Conservation (phyloP, 2,113 vertebrate genomes). For the Centropus unirufus region DNA sequence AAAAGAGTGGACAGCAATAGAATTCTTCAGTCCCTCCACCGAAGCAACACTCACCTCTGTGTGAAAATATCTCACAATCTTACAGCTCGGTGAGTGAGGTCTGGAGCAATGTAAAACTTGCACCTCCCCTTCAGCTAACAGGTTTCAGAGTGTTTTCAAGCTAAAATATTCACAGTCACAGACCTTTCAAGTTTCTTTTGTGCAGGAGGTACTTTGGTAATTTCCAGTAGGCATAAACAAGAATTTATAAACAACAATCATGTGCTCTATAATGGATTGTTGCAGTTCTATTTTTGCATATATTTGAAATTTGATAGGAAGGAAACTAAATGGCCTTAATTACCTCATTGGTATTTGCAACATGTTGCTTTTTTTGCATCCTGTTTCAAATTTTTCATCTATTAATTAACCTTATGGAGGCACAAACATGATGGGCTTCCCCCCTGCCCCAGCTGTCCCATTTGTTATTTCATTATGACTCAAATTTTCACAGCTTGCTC, state of each 20-base stretch:
- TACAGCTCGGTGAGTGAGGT: background rate
- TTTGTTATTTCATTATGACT: background rate
- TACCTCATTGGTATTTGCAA: background rate
- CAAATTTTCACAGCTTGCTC: background rate
- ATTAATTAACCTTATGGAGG: background rate
- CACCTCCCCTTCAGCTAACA: background rate
- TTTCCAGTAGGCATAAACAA: background rate
- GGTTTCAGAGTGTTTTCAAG: background rate
- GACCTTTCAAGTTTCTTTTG: background rate
- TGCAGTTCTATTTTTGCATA: background rate
- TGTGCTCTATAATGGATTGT: background rate
- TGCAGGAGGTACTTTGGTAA: background rate
- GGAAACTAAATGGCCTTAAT: background rate
- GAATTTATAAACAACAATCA: background rate
- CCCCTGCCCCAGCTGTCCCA: background rate
- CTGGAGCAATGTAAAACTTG: background rate
- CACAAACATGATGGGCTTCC: background rate
- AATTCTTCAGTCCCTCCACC: background rate
- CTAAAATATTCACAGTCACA: background rate
- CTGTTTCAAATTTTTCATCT: background rate
- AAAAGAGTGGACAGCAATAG: background rate
- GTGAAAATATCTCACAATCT: background rate
- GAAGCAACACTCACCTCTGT: accelerated
- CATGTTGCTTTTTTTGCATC: background rate
- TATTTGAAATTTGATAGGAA: constrained; percentile 1